Percentiles rank a stretch among this genome's conserved stretches.
Evolutionary conservation across 2,113 vertebrate species (phyloP).

Genomic region (Argyrosomus japonicus): DNA sequence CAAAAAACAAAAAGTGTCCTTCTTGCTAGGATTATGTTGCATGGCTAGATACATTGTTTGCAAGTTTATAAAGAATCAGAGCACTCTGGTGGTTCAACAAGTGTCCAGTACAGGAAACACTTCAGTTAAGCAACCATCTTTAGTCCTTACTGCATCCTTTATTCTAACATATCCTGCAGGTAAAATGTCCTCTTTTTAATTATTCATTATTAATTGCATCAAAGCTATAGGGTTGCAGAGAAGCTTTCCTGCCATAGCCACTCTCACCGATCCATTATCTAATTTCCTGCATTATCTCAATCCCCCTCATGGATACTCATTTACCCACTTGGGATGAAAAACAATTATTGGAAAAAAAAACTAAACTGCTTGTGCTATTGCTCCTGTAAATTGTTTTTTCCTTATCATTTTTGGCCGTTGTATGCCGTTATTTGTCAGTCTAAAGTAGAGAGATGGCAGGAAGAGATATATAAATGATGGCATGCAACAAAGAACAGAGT

Average conservation of each 20-base stretch:
- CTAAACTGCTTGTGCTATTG: not conserved
- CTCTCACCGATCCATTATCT: constrained; percentile 44
- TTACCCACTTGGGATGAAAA: constrained; percentile 33
- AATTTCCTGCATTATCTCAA: constrained; percentile 45
- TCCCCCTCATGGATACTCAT: constrained; percentile 11
- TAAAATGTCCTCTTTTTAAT: constrained; percentile 56
- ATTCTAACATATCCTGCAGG: constrained; percentile 24
- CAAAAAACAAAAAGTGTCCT: not conserved
- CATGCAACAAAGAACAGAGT: not conserved
- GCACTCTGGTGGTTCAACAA: not conserved
- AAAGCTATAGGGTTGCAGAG: constrained; percentile 33
- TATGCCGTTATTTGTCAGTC: not conserved
- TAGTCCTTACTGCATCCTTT: constrained; percentile 10
- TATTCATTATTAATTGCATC: constrained; percentile 57
- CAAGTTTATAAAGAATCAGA: constrained; percentile 10
- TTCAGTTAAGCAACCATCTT: not conserved
- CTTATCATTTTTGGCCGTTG: not conserved
- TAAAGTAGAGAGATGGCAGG: not conserved
- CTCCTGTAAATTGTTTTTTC: not conserved
- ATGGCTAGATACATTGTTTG: not conserved
- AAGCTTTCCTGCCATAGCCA: constrained; percentile 27
- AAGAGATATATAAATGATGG: not conserved
- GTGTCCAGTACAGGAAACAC: constrained; percentile 11
- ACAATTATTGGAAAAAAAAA: constrained; percentile 34
- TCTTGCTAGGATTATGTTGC: not conserved